Percentiles rank a stretch among this genome's conserved stretches.
These are phyloP conservation scores for Brienomyrus brachyistius DNA, from an alignment of 2,113 vertebrate species.

Conservation along the genomic window DNA sequence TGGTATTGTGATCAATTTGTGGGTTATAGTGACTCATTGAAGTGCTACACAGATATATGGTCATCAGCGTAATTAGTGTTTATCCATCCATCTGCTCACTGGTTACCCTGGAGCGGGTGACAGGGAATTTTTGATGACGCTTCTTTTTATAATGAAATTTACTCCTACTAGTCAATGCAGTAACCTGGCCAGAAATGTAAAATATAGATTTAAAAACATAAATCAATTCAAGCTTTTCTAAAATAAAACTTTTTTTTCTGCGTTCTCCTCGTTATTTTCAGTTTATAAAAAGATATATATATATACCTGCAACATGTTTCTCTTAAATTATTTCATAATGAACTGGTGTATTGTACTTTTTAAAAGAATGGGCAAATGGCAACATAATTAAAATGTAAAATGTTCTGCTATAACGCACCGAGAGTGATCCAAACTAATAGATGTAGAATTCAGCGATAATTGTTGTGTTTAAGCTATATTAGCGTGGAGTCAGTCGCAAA, in stretches of 20 bases:
- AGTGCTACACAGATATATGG: not conserved
- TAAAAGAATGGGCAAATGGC: not conserved
- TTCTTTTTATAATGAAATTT: not conserved
- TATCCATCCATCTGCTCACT: not conserved
- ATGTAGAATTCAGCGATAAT: not conserved
- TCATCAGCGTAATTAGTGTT: not conserved
- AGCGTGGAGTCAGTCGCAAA: constrained; percentile 34
- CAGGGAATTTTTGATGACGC: not conserved
- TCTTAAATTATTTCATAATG: not conserved
- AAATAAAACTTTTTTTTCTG: not conserved
- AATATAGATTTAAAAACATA: not conserved
- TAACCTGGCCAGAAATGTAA: not conserved
- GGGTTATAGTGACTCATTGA: not conserved
- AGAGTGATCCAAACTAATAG: not conserved
- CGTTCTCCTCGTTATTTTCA: not conserved
- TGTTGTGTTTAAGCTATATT: not conserved
- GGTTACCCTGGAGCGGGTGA: not conserved
- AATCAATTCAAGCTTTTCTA: not conserved
- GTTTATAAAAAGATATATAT: not conserved
- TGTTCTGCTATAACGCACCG: not conserved
- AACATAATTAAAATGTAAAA: not conserved
- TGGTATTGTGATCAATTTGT: not conserved
- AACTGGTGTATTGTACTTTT: not conserved
- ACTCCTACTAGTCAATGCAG: not conserved
- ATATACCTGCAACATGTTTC: not conserved